Base-by-base conservation (phyloP, 1,140 invertebrate species). In the Dendroctonus ponderosae region DNA sequence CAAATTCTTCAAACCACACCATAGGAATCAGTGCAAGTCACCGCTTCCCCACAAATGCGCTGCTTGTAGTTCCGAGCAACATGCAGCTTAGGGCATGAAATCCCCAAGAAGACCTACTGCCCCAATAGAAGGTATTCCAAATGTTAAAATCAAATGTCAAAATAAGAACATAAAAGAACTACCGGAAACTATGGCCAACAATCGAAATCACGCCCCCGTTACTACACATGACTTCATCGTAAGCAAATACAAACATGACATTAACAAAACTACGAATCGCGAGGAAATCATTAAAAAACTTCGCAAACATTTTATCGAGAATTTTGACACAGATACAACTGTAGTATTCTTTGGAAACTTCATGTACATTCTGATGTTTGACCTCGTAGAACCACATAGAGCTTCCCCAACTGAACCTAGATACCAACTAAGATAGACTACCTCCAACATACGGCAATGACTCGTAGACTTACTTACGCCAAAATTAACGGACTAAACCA, bases 81-180 rank as follows among this genome's bases (percentile, higher is more conserved):
- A n/a, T n/a, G n/a, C n/a, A n/a, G n/a, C n/a, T n/a, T n/a, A n/a
- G n/a, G n/a, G n/a, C n/a, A n/a, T n/a, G n/a, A n/a, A n/a, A n/a
- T n/a, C n/a, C n/a, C n/a, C n/a, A n/a, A n/a, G n/a, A n/a, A n/a
- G n/a, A n/a, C n/a, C n/a, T n/a, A 44, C 43, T 8, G 43, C 43
- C 7, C 43, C 43, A n/a, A 44, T 44, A 44, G 7, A 44, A 44
- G 43, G 43, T n/a, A 51, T 51, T 51, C 12, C 49, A 9, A 51
- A 51, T 51, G 49, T 51, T 9, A 51, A 14, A 51, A 51, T 51
- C 15, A 51, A 51, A 51, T 51, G 49, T 51, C 7, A 9, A 12
- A 51, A 51, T 14, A 51, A 51, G 49, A 51, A 6, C 11, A 9
- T 15, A 9, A 14, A 7, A 7, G 49, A 51, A 14, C 7, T 51